These are phyloP conservation scores for Trachops cirrhosus DNA, from an alignment of 2,797 vertebrate genomes.

Conservation along the genomic window DNA sequence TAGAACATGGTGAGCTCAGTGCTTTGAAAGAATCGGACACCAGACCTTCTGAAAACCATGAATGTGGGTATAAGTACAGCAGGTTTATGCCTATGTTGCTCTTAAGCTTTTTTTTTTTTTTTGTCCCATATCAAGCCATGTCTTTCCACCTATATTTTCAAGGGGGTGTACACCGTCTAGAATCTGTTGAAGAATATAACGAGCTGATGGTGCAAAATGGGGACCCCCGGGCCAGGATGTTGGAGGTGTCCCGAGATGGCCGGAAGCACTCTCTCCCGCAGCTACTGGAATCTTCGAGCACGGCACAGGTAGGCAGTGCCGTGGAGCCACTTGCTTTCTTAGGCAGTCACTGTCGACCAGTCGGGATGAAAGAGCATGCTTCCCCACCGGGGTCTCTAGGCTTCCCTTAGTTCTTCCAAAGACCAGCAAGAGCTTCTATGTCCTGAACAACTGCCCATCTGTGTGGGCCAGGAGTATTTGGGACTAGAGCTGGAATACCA, in stretches of 20 bases:
- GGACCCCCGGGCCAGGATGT: slow-evolving; percentile 81
- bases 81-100: neutral
- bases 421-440: neutral
- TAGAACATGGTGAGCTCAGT: neutral
- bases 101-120: neutral
- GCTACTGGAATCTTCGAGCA: slow-evolving; percentile 88
- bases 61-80: fast-evolving
- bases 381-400: neutral
- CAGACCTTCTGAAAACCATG: neutral
- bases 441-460: neutral
- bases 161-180: slow-evolving; percentile 91
- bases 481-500: neutral
- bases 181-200: slow-evolving; percentile 96
- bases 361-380: neutral
- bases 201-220: slow-evolving; percentile 92
- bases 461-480: neutral
- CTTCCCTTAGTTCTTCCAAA: neutral
- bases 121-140: neutral
- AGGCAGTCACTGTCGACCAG: neutral
- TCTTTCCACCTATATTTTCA: neutral
- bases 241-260: slow-evolving; percentile 85
- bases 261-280: slow-evolving; percentile 97
- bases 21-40: neutral
- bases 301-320: slow-evolving; percentile 88
- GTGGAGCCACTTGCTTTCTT: fast-evolving